A percentile compares a stretch with the other conserved stretches of the same genome.
Evolutionary conservation across 2,113 vertebrate genomes (phyloP).

Genomic region (Chinchilla lanigera): DNA sequence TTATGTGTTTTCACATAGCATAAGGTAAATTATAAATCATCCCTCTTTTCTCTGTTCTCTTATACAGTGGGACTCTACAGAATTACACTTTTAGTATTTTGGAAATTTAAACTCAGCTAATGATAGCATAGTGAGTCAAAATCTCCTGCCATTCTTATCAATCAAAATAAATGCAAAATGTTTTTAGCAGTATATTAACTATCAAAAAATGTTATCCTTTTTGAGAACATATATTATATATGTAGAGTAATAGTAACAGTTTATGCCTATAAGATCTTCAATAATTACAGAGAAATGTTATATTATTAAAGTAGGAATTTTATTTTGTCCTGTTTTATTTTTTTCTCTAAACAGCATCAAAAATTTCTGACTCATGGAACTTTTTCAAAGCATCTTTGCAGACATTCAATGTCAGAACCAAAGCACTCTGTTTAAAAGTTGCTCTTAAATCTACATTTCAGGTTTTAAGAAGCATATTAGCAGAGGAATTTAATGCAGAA

Average conservation of each 20-base stretch:
- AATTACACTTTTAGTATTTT: background rate
- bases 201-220: background rate
- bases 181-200: background rate
- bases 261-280: background rate
- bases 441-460: constrained; percentile 82
- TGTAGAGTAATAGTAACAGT: background rate
- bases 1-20: background rate
- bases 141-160: background rate
- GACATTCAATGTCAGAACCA: constrained; percentile 79
- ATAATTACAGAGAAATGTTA: background rate
- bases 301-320: background rate
- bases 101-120: background rate
- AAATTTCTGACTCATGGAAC: background rate
- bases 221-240: background rate
- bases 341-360: constrained; percentile 12
- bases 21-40: background rate
- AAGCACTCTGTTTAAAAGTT: constrained; percentile 66
- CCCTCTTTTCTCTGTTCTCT: background rate
- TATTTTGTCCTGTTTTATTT: constrained; percentile 57
- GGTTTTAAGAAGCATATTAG: constrained; percentile 64
- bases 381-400: constrained; percentile 61
- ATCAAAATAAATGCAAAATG: background rate
- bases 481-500: constrained; percentile 80
- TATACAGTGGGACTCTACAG: background rate
- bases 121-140: background rate